phyloP scores from a whole-genome alignment of 2,888 invertebrate species.

The Adelognathus sp. region DNA sequence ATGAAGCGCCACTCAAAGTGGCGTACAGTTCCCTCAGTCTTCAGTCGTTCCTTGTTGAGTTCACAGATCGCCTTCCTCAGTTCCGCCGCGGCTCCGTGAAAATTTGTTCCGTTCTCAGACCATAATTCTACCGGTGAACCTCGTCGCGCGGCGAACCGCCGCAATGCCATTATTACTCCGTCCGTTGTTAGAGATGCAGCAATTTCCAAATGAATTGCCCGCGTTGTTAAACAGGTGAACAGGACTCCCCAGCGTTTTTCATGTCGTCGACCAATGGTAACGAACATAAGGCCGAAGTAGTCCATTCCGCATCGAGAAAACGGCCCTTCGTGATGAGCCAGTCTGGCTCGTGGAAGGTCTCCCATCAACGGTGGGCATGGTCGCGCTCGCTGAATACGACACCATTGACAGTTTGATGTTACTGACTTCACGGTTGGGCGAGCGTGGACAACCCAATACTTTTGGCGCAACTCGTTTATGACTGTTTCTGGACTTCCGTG shows the following conservation, averaged over 20 bases:
- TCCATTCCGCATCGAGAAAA: constrained; percentile 52
- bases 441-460: constrained; percentile 43
- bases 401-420: constrained; percentile 11
- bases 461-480: constrained; percentile 55
- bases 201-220: constrained; percentile 55
- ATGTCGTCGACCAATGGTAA: not conserved
- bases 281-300: constrained; percentile 18
- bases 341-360: constrained; percentile 38
- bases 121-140: constrained; percentile 26
- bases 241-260: constrained; percentile 40
- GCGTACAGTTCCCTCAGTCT: not conserved
- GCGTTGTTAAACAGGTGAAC: constrained; percentile 56
- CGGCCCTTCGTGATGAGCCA: constrained; percentile 32
- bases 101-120: constrained; percentile 48
- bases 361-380: constrained; percentile 40
- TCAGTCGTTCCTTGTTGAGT: not conserved
- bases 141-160: constrained; percentile 50
- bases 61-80: not conserved
- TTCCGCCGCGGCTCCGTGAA: constrained; percentile 30
- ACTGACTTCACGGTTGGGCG: constrained; percentile 12
- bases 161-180: constrained; percentile 22
- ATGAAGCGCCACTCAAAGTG: constrained; percentile 41
- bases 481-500: constrained; percentile 54
- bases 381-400: constrained; percentile 28
- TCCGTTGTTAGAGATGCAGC: constrained; percentile 32